These are phyloP conservation scores for Anthonomus grandis DNA, from an alignment of 1,140 invertebrate genomes.

Conservation along the genomic window DNA sequence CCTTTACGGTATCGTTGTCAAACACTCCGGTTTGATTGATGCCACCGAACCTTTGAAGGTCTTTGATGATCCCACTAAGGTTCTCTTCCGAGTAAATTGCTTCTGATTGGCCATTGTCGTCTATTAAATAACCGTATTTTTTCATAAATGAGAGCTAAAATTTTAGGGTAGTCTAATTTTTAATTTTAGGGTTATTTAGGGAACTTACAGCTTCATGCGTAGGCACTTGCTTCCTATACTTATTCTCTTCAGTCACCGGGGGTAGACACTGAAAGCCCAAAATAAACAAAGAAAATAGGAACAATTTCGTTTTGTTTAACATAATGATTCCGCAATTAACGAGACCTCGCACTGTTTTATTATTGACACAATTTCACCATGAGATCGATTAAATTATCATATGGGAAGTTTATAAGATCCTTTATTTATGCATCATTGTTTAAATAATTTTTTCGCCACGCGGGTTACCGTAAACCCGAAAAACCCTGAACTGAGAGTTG, in stretches of 20 bases:
- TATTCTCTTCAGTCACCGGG: neutral
- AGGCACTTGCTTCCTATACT: slow-evolving; percentile 5
- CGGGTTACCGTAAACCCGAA: neutral
- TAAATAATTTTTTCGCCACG: slow-evolving; percentile 7
- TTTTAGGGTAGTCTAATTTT: neutral
- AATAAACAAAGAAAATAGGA: slow-evolving; percentile 3
- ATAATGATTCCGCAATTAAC: neutral
- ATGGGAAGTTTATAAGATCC: too few relatives aligned
- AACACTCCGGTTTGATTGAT: slow-evolving; percentile 61
- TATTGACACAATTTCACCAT: neutral
- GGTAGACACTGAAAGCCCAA: slow-evolving; percentile 7
- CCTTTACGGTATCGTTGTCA: slow-evolving; percentile 58
- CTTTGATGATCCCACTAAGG: slow-evolving; percentile 57
- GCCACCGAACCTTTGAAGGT: slow-evolving; percentile 65
- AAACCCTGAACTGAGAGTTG: slow-evolving; percentile 18
- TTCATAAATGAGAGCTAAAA: slow-evolving; percentile 60
- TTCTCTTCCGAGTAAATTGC: slow-evolving; percentile 58
- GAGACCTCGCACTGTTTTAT: neutral
- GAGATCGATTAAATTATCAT: too few relatives aligned
- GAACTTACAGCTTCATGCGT: slow-evolving; percentile 11
- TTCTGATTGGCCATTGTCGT: slow-evolving; percentile 49
- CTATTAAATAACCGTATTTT: slow-evolving; percentile 60
- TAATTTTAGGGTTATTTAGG: neutral
- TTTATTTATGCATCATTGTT: slow-evolving; percentile 10
- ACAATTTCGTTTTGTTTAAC: neutral